Percentiles rank a stretch among this genome's conserved stretches.
These are phyloP conservation scores for Oryzias sinensis DNA, from an alignment of 2,797 vertebrate genomes.

Conservation along the genomic window DNA sequence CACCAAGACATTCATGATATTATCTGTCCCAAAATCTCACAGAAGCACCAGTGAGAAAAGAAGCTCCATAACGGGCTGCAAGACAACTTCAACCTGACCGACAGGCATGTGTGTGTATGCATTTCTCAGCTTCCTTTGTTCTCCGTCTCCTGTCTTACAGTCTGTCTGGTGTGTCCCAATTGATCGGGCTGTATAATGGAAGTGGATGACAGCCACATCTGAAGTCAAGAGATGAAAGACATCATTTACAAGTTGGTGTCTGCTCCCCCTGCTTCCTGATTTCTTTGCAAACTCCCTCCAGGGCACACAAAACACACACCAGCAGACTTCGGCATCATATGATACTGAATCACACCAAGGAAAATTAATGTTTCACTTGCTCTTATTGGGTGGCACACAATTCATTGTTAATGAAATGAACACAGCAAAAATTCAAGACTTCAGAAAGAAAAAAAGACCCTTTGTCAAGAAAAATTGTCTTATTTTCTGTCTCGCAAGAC, in stretches of 20 bases:
- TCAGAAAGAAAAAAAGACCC: too few species aligned
- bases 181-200: slow-evolving; percentile 66
- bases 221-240: slow-evolving; percentile 77
- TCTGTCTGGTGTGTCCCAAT: slow-evolving; percentile 65
- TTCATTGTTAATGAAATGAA: not conserved
- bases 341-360: not conserved
- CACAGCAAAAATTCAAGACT: too few species aligned
- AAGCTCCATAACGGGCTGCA: slow-evolving; percentile 30
- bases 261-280: slow-evolving; percentile 48
- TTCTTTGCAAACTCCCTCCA: slow-evolving; percentile 7
- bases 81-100: slow-evolving; percentile 19
- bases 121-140: slow-evolving; percentile 63
- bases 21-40: slow-evolving; percentile 48
- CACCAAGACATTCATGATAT: slow-evolving; percentile 42
- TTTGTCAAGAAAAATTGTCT: too few species aligned
- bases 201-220: slow-evolving; percentile 72
- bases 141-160: slow-evolving; percentile 52
- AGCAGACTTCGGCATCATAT: slow-evolving; percentile 4
- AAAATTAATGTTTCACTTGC: not conserved
- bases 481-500: too few species aligned
- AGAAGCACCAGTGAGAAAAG: slow-evolving; percentile 25
- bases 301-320: slow-evolving; percentile 5
- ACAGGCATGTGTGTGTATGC: slow-evolving; percentile 3
- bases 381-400: not conserved
- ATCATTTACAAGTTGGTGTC: slow-evolving; percentile 72